Base-by-base conservation (phyloP, 35 echinoderm and acorn worm species). In the Lytechinus pictus region DNA sequence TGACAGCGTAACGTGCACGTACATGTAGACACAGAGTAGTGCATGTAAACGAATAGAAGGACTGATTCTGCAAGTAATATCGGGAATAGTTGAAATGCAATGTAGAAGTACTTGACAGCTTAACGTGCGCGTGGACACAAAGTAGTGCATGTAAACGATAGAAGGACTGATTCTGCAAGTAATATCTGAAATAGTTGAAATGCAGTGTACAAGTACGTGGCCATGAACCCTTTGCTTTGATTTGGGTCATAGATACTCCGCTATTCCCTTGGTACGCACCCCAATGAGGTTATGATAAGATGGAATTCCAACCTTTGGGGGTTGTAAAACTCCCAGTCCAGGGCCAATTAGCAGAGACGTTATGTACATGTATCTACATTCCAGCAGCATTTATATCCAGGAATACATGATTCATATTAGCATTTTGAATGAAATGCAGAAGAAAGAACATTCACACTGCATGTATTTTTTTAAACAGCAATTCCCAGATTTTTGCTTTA, bases 171-270 rank as follows among this genome's bases (percentile, higher is more conserved):
- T 71, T 13, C 66, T 79, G 66, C 66, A 19, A 7, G 19, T 79
- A 6, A 79, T 24, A 79, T 79, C 16, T 79, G 14, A 16, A 79
- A 79, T 24, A 79, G n/a, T 24, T 79, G 19, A 79, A 16, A 79
- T 79, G 4, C 21, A 16, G 21, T 7, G 19, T 14, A 24, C n/a
- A 1, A 44, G n/a, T 5, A 24, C n/a, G 6, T 90, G 27, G 9
- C 88, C 88, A 16, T 90, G 88, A 90, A 90, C 88, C 19, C 14
- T 4, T 9, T 10, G 27, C 52, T 54, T 90, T 44, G 52, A 90
- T 90, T 90, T 90, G 28, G 88, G 88, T 90, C 88, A 90, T 27
- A 90, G 88, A 79, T 79, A 79, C 66, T 79, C 66, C 21, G 0
- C 19, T 24, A 79, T n/a, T 1, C 5, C 66, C 66, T 24, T 79